Evolutionary conservation across 2,797 vertebrate genomes (phyloP).

Genomic region (Anguilla megastoma): DNA sequence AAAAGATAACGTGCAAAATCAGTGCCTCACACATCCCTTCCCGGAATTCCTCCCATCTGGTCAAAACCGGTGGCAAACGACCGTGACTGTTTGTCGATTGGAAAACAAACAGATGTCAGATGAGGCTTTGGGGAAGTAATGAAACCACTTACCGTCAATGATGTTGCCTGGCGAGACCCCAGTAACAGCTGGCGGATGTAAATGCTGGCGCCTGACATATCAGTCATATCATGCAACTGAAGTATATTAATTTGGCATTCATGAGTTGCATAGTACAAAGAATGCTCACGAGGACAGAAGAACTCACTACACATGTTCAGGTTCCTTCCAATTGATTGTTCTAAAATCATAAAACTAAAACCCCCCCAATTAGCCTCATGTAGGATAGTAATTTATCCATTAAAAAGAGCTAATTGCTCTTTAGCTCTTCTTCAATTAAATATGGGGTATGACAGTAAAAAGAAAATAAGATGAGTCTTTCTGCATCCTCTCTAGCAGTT

Average conservation of each 20-base stretch:
- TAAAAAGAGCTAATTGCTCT: background rate
- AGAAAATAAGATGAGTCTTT: background rate
- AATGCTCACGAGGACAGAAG: background rate
- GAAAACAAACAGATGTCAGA: conserved; percentile 12
- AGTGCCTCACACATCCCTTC: background rate
- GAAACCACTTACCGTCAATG: background rate
- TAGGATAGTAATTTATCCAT: background rate
- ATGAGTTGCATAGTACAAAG: background rate
- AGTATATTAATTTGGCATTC: background rate
- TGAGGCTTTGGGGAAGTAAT: background rate
- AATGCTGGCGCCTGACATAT: background rate
- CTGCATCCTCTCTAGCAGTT: background rate
- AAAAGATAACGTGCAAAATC: background rate
- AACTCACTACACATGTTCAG: background rate
- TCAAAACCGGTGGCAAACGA: background rate
- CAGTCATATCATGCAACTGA: background rate
- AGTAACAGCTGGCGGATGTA: background rate
- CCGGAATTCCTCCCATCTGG: background rate
- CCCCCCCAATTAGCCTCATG: background rate
- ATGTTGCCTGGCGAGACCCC: background rate
- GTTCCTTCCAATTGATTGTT: background rate
- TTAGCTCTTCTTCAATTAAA: background rate
- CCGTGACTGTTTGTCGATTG: background rate
- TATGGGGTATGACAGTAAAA: background rate
- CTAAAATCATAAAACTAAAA: background rate